phyloP scores from a whole-genome alignment of 2,113 vertebrate genomes.

The Chionodraco myersi region DNA sequence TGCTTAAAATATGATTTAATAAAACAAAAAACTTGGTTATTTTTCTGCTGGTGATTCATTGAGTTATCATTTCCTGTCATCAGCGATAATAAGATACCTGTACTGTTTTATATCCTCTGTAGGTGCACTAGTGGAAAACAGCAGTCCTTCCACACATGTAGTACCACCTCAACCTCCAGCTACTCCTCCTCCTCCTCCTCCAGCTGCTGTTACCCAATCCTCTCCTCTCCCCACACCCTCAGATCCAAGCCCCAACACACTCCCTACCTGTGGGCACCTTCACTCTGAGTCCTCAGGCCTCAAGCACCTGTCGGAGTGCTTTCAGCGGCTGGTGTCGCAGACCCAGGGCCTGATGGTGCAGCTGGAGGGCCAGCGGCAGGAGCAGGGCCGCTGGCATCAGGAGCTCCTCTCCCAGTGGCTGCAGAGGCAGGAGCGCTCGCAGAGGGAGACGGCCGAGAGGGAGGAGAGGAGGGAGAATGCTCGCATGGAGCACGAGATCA shows the following conservation, averaged over 20 bases:
- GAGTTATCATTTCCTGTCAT: not conserved
- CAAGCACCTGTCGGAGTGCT: conserved; percentile 58
- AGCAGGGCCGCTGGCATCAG: conserved; percentile 69
- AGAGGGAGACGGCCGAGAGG: conserved; percentile 66
- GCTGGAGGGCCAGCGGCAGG: conserved; percentile 70
- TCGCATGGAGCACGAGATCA: conserved; percentile 75
- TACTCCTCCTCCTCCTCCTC: not conserved
- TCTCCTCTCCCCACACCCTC: conserved; percentile 22
- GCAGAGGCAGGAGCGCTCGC: conserved; percentile 66
- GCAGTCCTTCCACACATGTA: conserved; percentile 21
- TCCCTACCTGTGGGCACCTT: not conserved
- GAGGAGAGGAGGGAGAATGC: conserved; percentile 75
- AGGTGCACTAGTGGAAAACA: conserved; percentile 49
- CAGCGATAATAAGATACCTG: not conserved
- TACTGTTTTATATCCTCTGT: conserved; percentile 8
- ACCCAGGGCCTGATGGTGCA: conserved; percentile 61
- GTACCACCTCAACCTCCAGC: conserved; percentile 19
- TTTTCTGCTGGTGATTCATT: not conserved
- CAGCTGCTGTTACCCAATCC: not conserved
- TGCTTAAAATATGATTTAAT: not conserved
- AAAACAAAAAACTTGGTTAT: too few relatives aligned
- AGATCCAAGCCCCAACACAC: not conserved
- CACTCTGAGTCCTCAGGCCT: conserved; percentile 17
- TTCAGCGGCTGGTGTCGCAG: conserved; percentile 68
- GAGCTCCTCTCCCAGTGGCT: conserved; percentile 70